Base-by-base conservation (phyloP, 2,888 invertebrate species). In the Epsilonema sp. region DNA sequence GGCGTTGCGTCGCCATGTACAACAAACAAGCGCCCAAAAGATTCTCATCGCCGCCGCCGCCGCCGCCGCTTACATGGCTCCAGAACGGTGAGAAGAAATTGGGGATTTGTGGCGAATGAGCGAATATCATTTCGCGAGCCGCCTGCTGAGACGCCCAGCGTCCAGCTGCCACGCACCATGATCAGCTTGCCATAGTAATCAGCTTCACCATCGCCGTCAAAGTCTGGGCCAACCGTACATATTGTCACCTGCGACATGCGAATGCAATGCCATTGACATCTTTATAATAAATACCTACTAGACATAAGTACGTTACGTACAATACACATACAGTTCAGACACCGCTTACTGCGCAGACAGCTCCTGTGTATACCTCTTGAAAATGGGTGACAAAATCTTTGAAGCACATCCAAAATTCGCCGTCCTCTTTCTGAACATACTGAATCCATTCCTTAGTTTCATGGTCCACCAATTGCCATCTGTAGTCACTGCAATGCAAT, bases 371-470 rank as follows among this genome's bases (percentile, higher is more conserved):
- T n/a, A 51, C 65, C 51, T 69, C 68, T 44, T 66, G 64, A 55
- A 70, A 70, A 51, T 70, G 66, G 16, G 54, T 54, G 49, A 61
- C 64, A 55, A 70, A 70, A 51, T 70, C 70, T 31, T 58, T 52
- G 53, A 62, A 70, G 13, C 63, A 63, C 68, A 70, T 70, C 70
- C 70, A 70, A 57, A 70, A 70, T 54, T 70, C 70, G 2, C 70
- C 70, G 51, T 70, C 70, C 21, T 58, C 61, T 37, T 61, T 58
- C 1, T 59, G 53, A 39, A 57, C 56, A 41, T 64, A 54, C 8
- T 63, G 59, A 42, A 70, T 55, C 25, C 55, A 55, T 26, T 55
- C 45, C 51, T 65, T 66, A 2, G 62, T 65, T 1, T 59, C 56
- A 3, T 62, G 61, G 49, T 65, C 65, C 13, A 70, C 63, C 52